Evolutionary conservation across 30 jellyfish, hydroid and myxozoan species (phyloP).

Genomic region (Aurelia aurita): DNA sequence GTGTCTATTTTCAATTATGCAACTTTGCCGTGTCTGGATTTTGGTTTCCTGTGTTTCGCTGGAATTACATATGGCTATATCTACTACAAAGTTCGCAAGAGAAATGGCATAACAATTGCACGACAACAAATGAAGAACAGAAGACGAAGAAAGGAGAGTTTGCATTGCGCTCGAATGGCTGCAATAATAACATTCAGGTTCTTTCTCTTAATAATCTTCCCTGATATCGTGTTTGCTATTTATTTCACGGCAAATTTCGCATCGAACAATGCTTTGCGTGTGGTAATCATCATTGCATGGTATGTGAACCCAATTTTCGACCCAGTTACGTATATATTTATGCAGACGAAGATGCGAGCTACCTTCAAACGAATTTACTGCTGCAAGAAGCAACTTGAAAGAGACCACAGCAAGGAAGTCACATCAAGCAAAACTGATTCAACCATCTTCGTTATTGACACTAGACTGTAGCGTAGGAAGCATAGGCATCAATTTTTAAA

Average conservation of each 20-base stretch:
- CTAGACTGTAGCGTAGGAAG: too few relatives aligned
- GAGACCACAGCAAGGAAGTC: too few relatives aligned
- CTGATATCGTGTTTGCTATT: conserved; percentile 25
- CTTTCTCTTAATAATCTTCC: conserved; percentile 4
- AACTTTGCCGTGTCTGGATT: conserved; percentile 22
- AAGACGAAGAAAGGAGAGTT: too few relatives aligned
- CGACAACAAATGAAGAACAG: too few relatives aligned
- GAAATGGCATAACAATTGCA: too few relatives aligned
- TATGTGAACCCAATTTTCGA: conserved; percentile 20
- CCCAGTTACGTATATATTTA: conserved; percentile 20
- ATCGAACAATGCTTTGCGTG: conserved; percentile 7
- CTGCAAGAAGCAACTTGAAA: too few relatives aligned
- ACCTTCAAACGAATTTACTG: too few relatives aligned
- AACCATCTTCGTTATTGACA: too few relatives aligned
- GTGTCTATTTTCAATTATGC: conserved; percentile 10
- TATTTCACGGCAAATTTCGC: conserved; percentile 22
- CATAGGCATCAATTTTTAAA: too few relatives aligned
- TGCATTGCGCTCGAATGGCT: conserved; percentile 3
- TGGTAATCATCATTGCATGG: conserved; percentile 6
- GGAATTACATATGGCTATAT: conserved; percentile 13
- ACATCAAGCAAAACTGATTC: too few relatives aligned
- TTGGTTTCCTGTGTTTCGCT: not conserved
- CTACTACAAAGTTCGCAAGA: not conserved
- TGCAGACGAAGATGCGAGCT: conserved; percentile 1
- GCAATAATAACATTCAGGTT: conserved; percentile 18